Evolutionary conservation across 2,113 vertebrate genomes (phyloP).

Genomic region (Lasiurus cinereus): DNA sequence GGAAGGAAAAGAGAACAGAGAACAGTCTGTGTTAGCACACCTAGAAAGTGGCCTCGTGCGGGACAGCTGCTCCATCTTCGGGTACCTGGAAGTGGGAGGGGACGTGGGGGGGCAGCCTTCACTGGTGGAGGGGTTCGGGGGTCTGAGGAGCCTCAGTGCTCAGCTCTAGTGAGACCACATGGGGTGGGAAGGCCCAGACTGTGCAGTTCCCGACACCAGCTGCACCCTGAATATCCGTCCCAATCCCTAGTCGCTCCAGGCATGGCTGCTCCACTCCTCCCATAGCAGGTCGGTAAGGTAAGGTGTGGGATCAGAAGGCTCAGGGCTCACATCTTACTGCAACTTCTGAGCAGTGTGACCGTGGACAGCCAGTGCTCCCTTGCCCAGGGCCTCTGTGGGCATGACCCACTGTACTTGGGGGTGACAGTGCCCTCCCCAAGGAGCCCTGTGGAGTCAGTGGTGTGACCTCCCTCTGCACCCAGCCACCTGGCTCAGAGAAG

Average conservation of each 20-base stretch:
- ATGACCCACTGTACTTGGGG: not conserved
- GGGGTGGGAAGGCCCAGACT: not conserved
- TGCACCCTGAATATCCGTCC: not conserved
- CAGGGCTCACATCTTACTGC: not conserved
- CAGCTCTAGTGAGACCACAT: fast-evolving
- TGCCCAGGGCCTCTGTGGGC: not conserved
- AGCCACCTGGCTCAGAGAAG: not conserved
- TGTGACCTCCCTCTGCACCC: not conserved
- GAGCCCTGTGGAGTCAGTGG: not conserved
- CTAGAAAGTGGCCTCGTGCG: not conserved
- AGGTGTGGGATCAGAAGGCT: not conserved
- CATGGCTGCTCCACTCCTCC: not conserved
- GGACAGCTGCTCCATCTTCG: fast-evolving
- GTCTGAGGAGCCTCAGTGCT: not conserved
- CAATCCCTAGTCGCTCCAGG: not conserved
- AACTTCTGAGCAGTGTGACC: not conserved
- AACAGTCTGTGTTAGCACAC: not conserved
- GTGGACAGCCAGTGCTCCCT: too few species aligned
- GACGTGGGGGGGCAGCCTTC: too few species aligned
- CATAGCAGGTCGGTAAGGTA: fast-evolving
- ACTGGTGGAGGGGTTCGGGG: not conserved
- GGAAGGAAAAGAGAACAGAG: conserved; percentile 60
- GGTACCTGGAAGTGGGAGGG: not conserved
- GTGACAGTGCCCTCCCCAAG: not conserved
- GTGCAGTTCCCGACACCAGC: fast-evolving